Base-by-base conservation (phyloP, 92 coral and sea anemone species). In the Zoanthus gigantus region DNA sequence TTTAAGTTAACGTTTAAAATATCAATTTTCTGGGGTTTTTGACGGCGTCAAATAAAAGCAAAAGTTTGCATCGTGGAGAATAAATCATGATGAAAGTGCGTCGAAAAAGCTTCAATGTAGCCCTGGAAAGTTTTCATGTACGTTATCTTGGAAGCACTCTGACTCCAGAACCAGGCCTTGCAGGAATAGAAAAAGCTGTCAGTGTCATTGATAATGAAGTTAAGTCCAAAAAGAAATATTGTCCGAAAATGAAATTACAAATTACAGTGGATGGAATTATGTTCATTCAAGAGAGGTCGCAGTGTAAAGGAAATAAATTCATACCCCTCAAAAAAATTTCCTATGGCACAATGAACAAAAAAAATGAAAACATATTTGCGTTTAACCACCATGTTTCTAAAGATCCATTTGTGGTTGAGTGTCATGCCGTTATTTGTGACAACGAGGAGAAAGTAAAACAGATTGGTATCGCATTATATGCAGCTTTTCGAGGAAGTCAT, bases 331-430 rank as follows among this genome's bases (percentile, higher is more conserved):
- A 88, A 65, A 91, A 91, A 71, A 96, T 97, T 13, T 97, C 99
- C 12, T 97, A 95, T 76, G 94, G 97, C 31, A 90, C 93, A 57
- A 86, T 94, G 83, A 88, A 88, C 83, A 94, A 94, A 61, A 84
- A 88, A 37, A 92, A 94, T 53, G 71, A 92, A 17, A 88, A 90
- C 34, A 89, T 97, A 78, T 94, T 97, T 74, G 99, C 98, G 13
- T 95, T 97, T 80, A 97, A 97, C 91, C 98, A 97, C 81, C 99
- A 97, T 74, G 84, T 92, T 69, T 88, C 95, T 46, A 93, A 92
- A 82, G 88, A 92, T 61, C 95, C 98, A 1, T 77, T 90, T 37
- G 88, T 90, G 79, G 95, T 95, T 52, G 99, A 97, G 77, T 97
- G 99, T 37, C 98, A 95, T 45, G 99, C 98, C 10, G 95, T 97